Percentiles rank a stretch among this genome's conserved stretches.
These are phyloP conservation scores for Ctenodactylus gundi DNA, from an alignment of 2,113 vertebrate species.

Conservation along the genomic window DNA sequence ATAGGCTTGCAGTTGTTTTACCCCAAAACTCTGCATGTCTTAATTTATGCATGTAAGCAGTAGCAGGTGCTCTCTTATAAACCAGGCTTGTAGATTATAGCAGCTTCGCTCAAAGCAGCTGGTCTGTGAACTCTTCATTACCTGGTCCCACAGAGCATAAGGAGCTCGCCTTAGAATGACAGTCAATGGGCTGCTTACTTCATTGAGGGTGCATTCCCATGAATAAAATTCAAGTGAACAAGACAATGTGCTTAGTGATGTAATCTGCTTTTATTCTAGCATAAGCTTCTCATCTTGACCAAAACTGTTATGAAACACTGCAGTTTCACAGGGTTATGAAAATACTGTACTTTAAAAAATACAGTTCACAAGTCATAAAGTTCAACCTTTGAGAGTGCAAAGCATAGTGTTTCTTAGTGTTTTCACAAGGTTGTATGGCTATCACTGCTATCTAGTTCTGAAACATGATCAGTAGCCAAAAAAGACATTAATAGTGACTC, in stretches of 20 bases:
- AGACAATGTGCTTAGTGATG: not conserved
- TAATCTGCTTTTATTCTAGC: not conserved
- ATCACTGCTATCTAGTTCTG: not conserved
- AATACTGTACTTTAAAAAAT: not conserved
- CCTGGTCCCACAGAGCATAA: not conserved
- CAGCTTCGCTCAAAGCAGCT: not conserved
- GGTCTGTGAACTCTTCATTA: not conserved
- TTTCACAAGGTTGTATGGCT: not conserved
- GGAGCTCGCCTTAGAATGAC: not conserved
- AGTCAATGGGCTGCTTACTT: constrained; percentile 2
- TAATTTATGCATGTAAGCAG: not conserved
- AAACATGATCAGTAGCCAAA: not conserved
- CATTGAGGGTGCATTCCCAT: not conserved
- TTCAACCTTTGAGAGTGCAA: not conserved
- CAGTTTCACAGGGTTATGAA: not conserved
- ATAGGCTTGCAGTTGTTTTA: not conserved
- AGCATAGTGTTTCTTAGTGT: not conserved
- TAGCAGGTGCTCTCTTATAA: not conserved
- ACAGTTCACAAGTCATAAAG: not conserved
- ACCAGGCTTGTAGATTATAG: not conserved
- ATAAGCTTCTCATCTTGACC: not conserved
- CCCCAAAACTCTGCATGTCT: not conserved
- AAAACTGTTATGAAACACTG: not conserved
- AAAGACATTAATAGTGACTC: not conserved
- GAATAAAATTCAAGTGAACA: not conserved